phyloP scores from a whole-genome alignment of 2,888 invertebrate genomes.

The Tenthredo distinguenda region DNA sequence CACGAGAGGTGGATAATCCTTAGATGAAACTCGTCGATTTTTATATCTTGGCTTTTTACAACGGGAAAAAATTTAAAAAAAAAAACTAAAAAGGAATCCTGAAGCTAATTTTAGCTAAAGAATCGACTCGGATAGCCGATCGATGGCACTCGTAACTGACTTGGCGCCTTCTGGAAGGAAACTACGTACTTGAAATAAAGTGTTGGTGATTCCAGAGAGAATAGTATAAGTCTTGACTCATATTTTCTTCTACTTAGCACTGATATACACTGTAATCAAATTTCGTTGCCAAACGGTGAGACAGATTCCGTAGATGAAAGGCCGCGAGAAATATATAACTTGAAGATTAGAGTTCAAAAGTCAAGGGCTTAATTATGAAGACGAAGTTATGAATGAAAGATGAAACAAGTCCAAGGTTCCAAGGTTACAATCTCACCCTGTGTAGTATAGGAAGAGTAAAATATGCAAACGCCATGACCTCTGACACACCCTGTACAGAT shows the following conservation, averaged over 20 bases:
- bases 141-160: background rate
- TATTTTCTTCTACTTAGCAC: no score
- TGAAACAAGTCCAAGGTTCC: background rate
- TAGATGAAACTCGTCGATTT: background rate
- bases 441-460: background rate
- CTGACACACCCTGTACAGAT: background rate
- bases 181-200: background rate
- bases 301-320: background rate
- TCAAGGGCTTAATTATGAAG: background rate
- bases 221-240: background rate
- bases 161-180: background rate
- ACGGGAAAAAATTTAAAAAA: background rate
- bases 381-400: background rate
- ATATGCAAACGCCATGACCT: conserved; percentile 5
- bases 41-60: background rate
- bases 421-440: background rate
- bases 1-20: background rate
- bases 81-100: background rate
- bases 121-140: background rate
- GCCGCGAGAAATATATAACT: background rate
- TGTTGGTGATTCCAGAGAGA: background rate
- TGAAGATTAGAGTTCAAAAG: background rate
- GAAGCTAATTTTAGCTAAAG: background rate
- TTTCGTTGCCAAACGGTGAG: background rate
- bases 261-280: background rate